Percentiles rank a stretch among this genome's conserved stretches.
phyloP scores from a whole-genome alignment of 64 coral and sea anemone genomes.

The Montipora sp. region DNA sequence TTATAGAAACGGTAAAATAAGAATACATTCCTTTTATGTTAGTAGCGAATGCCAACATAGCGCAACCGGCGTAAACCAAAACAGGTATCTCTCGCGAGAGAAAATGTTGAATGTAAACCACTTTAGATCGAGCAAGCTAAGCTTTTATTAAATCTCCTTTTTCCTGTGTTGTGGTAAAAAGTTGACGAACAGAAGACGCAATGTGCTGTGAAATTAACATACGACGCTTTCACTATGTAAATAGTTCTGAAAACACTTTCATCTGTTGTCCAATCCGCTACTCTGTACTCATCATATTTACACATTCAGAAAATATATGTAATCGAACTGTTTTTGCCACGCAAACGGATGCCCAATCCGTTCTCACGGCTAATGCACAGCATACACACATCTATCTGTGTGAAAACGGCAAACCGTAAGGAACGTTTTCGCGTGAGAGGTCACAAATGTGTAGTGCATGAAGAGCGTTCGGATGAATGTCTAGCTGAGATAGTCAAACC shows the following conservation, averaged over 20 bases:
- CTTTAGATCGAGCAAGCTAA: background rate
- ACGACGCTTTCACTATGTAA: background rate
- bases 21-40: background rate
- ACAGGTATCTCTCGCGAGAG: background rate
- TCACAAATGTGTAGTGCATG: no score
- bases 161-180: background rate
- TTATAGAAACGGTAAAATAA: background rate
- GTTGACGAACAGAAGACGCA: no score
- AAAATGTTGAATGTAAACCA: background rate
- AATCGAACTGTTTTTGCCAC: background rate
- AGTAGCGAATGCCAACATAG: background rate
- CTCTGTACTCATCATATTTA: slow-evolving; percentile 3
- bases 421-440: no score
- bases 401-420: no score
- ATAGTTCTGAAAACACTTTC: slow-evolving; percentile 13
- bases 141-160: background rate
- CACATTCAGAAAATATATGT: background rate
- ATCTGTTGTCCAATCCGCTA: background rate
- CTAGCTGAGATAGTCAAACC: no score
- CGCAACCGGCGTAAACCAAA: background rate
- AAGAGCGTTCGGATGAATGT: no score
- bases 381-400: no score
- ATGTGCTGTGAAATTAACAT: background rate
- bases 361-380: no score
- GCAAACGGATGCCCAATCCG: no score